These are phyloP conservation scores for Drosophila teissieri DNA, from an alignment of 1,140 invertebrate species.

Conservation along the genomic window DNA sequence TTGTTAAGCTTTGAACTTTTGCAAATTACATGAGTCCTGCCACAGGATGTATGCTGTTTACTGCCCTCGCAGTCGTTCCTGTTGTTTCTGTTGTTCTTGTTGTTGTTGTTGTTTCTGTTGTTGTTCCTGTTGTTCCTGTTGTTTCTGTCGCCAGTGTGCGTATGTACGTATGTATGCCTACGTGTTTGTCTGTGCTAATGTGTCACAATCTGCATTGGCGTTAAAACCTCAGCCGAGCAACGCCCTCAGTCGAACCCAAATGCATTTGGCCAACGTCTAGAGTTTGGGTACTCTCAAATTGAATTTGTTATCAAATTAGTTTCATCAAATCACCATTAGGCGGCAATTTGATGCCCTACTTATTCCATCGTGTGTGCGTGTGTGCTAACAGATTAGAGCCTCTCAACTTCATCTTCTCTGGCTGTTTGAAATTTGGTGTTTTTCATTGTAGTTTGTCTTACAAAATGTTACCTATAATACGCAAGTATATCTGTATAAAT, in stretches of 20 bases:
- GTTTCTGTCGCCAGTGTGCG: conserved; percentile 14
- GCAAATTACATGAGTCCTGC: conserved; percentile 78
- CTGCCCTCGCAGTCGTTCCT: conserved; percentile 20
- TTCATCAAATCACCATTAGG: conserved; percentile 72
- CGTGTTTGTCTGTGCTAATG: conserved; percentile 66
- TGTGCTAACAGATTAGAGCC: neutral
- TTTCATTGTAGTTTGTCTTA: too few relatives aligned
- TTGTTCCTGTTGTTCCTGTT: conserved; percentile 18
- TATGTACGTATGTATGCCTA: conserved; percentile 17
- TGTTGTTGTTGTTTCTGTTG: conserved; percentile 19
- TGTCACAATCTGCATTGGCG: conserved; percentile 60
- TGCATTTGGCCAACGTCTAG: conserved; percentile 54
- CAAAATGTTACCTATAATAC: too few relatives aligned
- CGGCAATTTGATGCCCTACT: conserved; percentile 35
- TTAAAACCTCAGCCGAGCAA: conserved; percentile 39
- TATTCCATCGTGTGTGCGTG: conserved; percentile 1
- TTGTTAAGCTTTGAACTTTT: conserved; percentile 83
- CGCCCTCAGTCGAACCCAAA: conserved; percentile 16
- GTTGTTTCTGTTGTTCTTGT: conserved; percentile 18
- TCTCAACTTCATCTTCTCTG: neutral
- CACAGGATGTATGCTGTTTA: conserved; percentile 68
- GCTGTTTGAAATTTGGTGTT: neutral
- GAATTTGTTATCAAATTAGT: conserved; percentile 81
- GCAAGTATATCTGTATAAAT: too few relatives aligned
- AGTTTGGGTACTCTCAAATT: conserved; percentile 73